These are phyloP conservation scores for Bettongia penicillata DNA, from an alignment of 2,113 vertebrate genomes.

Conservation along the genomic window DNA sequence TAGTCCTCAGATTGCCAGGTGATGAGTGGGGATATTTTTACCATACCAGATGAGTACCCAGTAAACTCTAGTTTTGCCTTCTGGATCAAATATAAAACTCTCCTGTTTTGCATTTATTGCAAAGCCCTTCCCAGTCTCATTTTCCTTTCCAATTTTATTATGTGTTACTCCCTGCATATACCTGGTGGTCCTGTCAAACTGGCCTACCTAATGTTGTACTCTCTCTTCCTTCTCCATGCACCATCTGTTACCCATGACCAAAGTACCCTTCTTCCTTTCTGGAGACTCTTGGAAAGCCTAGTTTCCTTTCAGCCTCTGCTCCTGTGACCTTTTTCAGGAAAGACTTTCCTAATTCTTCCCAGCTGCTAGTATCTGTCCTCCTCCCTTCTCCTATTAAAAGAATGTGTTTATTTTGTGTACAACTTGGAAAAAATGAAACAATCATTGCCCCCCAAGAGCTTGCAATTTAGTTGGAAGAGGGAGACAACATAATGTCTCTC, in stretches of 20 bases:
- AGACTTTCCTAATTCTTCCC: not conserved
- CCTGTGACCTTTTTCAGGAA: not conserved
- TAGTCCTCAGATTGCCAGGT: not conserved
- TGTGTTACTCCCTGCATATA: not conserved
- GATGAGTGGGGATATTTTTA: not conserved
- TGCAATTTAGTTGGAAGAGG: not conserved
- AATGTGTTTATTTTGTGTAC: not conserved
- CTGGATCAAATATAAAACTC: not conserved
- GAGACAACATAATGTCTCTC: not conserved
- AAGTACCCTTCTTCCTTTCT: not conserved
- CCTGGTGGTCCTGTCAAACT: not conserved
- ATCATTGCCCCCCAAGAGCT: not conserved
- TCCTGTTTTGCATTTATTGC: not conserved
- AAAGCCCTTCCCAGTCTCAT: not conserved
- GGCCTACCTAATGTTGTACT: not conserved
- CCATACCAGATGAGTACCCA: not conserved
- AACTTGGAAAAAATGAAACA: not conserved
- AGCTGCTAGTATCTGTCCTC: not conserved
- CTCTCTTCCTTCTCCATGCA: not conserved
- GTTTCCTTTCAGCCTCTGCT: not conserved
- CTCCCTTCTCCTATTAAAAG: not conserved
- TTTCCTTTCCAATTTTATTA: not conserved
- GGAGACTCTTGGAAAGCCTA: not conserved
- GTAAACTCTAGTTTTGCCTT: not conserved
- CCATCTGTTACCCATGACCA: not conserved